Percentiles rank a stretch among this genome's conserved stretches.
Evolutionary conservation across 2,888 invertebrate species (phyloP).

Genomic region (Lottia gigantea): DNA sequence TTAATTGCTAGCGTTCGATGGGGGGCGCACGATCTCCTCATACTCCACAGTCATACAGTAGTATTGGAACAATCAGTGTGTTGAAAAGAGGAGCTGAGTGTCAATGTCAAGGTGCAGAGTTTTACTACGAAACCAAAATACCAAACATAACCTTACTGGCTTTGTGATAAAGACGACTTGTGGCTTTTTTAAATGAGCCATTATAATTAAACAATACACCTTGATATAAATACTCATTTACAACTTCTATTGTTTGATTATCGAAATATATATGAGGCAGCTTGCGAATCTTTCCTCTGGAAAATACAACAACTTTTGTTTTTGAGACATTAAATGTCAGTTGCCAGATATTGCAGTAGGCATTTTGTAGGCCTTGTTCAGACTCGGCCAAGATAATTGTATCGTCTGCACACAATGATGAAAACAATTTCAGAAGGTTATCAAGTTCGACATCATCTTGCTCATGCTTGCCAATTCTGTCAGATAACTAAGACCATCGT

Average conservation of each 20-base stretch:
- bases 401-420: slow-evolving; percentile 27
- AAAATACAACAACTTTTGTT: slow-evolving; percentile 27
- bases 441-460: neutral
- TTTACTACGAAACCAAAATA: neutral
- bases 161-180: slow-evolving; percentile 4
- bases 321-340: slow-evolving; percentile 24
- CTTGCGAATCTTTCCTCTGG: slow-evolving; percentile 14
- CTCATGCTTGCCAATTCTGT: neutral
- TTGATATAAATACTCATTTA: neutral
- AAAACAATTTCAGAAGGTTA: slow-evolving; percentile 18
- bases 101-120: slow-evolving; percentile 12
- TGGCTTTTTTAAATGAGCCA: neutral
- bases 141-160: slow-evolving; percentile 17
- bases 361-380: slow-evolving; percentile 16
- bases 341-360: slow-evolving; percentile 23
- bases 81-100: slow-evolving; percentile 15
- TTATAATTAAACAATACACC: neutral
- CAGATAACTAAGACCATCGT: neutral
- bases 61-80: neutral
- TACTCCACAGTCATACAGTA: slow-evolving; percentile 17
- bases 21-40: no score
- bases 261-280: neutral
- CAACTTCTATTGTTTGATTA: slow-evolving; percentile 3
- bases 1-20: slow-evolving; percentile 12
- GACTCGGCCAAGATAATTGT: slow-evolving; percentile 24